Evolutionary conservation across 2,797 vertebrate species (phyloP), one percentile per base, ranked within the genome.

Genomic region (Hemibagrus guttatus): DNA sequence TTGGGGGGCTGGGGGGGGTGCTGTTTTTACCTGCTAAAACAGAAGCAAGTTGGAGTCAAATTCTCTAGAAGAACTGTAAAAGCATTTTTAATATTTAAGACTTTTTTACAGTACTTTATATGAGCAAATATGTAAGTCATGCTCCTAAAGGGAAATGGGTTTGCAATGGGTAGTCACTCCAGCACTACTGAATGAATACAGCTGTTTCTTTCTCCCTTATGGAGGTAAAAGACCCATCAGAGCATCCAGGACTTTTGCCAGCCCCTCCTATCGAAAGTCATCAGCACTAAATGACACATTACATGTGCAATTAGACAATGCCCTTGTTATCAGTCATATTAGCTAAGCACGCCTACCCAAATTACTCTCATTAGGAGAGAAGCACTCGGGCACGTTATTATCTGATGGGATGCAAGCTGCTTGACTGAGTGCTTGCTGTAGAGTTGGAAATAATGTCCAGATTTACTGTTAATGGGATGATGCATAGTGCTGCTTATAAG

Each of bases 261-360:
- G 84, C 90, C 80, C 71, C 78, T 88, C 83, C 88, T 86, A 85
- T 90, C 81, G 19, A 88, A 83, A 89, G 84, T 83, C 90, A 86
- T 86, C 81, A 88, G 81, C 58, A 74, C 84, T 90, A 89, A 89
- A 88, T 85, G 87, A 89, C 80, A 90, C 87, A 89, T 90, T 88
- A 89, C 78, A 80, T 79, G 87, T 88, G 88, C 90, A 89, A 89
- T 90, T 88, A 89, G 89, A 89, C 90, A 89, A 85, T 81, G 86
- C 81, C 63, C 87, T 89, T 84, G 87, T 88, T 89, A 87, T 86
- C 85, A 84, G 87, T 88, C 85, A 88, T 89, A 88, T 89, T 88
- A 79, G 81, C 81, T 56, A 86, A 86, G 80, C 80, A 88, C 83
- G 80, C 85, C 88, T 86, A 87, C 82, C 90, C 88, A 87, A 90